Evolutionary conservation across 2,797 vertebrate genomes (phyloP), one percentile per base, ranked within the genome.

Genomic region (Spheniscus humboldti): DNA sequence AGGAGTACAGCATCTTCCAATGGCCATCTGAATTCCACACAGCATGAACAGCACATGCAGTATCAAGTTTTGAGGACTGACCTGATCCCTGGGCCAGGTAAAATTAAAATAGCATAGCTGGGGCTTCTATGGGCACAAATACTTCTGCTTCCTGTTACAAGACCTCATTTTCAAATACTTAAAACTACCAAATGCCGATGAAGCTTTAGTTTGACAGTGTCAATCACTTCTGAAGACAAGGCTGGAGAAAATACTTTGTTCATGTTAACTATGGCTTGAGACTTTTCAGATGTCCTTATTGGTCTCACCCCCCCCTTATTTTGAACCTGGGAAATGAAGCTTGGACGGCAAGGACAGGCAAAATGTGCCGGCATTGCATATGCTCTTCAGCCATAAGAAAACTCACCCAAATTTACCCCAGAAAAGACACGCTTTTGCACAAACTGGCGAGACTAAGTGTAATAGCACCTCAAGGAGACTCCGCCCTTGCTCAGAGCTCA

Each of bases 391-490:
- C 57, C 18, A 0, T 25, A 23, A 50, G 73, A 64, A 90, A 90
- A 82, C 25, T 64, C 78, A 86, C 3, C 7, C 14, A 7, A 63
- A 85, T 82, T 73, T 25, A 86, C 60, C 48, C 75, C 67, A 20
- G 66, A 83, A 84, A 95, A 88, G 28, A 7, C 0, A 2, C 0
- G 5, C 25, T 82, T 93, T 88, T 88, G 33, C 59, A 86, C 33
- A 17, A 78, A 84, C 19, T 18, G 68, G 67, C 1, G 10, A 91
- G 89, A 67, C 28, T 52, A 55, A 91, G 72, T 63, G 60, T 96
- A 93, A 89, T 45, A 87, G 95, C 92, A 95, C 94, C 94, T 94
- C 48, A 63, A 86, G 66, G 82, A 88, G 79, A 80, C 87, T 77
- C 68, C 47, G 90, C 72, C 86, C 90, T 91, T 84, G 86, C 74